Conservation (phyloP, 2,888 invertebrate species). For the Aleiodes testaceus region DNA sequence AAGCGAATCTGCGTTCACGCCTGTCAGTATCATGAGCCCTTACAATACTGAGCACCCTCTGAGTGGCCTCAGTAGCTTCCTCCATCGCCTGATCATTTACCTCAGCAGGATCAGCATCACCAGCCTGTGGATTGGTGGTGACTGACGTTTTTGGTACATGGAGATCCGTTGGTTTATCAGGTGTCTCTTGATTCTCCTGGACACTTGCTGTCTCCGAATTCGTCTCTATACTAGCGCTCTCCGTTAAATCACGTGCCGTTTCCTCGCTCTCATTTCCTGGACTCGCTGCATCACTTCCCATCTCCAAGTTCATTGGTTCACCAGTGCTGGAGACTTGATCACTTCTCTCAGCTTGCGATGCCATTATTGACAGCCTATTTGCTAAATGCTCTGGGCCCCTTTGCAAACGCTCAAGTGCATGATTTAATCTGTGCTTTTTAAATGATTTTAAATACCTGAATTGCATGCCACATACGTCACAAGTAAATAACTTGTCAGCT, state of each 20-base stretch:
- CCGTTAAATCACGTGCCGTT: slow-evolving; percentile 57
- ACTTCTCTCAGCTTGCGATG: slow-evolving; percentile 72
- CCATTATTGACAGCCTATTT: slow-evolving; percentile 43
- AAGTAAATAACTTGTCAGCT: slow-evolving; percentile 91
- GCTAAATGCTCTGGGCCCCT: slow-evolving; percentile 72
- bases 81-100: slow-evolving; percentile 78
- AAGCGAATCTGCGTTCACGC: slow-evolving; percentile 80
- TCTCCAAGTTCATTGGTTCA: slow-evolving; percentile 77
- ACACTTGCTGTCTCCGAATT: slow-evolving; percentile 64
- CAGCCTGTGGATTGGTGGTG: slow-evolving; percentile 65
- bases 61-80: slow-evolving; percentile 33
- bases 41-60: slow-evolving; percentile 49
- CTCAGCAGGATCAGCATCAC: slow-evolving; percentile 61
- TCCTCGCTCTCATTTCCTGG: slow-evolving; percentile 70
- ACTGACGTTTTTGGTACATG: slow-evolving; percentile 60
- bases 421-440: slow-evolving; percentile 91
- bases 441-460: slow-evolving; percentile 91
- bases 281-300: slow-evolving; percentile 75
- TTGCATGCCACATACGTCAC: slow-evolving; percentile 94
- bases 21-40: slow-evolving; percentile 62
- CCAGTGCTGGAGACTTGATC: slow-evolving; percentile 85
- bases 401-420: slow-evolving; percentile 87
- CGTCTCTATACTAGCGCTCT: slow-evolving; percentile 61
- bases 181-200: slow-evolving; percentile 57
- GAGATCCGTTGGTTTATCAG: slow-evolving; percentile 74